Evolutionary conservation across 2,888 invertebrate species (phyloP).

Genomic region (Leptura quadrifasciata): DNA sequence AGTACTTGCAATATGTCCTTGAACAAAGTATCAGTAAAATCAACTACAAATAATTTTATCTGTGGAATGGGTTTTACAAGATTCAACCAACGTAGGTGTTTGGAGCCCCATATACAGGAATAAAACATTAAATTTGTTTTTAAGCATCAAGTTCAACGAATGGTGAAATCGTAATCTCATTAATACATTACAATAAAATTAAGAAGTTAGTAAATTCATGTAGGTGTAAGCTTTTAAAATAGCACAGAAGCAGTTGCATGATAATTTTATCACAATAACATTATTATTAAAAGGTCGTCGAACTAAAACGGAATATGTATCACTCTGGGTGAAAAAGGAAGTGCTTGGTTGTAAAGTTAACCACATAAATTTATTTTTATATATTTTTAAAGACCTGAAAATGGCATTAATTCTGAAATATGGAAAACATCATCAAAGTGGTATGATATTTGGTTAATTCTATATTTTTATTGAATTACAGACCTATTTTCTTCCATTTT

Average conservation of each 20-base stretch:
- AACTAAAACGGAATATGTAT: neutral
- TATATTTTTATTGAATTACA: too few relatives aligned
- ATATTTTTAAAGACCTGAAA: neutral
- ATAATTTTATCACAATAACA: neutral
- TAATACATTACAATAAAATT: neutral
- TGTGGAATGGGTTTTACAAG: conserved; percentile 9
- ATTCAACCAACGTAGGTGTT: neutral
- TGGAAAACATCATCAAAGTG: too few relatives aligned
- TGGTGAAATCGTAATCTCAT: conserved; percentile 8
- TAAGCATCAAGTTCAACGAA: conserved; percentile 15
- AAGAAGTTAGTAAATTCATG: neutral
- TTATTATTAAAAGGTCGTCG: neutral
- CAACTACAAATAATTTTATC: neutral
- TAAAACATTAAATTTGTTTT: neutral
- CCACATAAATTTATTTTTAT: neutral
- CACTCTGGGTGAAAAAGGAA: neutral
- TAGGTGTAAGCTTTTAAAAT: neutral
- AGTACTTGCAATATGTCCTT: neutral
- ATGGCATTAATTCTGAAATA: too few relatives aligned
- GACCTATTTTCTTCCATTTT: too few relatives aligned
- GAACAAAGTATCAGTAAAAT: too few relatives aligned
- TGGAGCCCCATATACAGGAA: neutral
- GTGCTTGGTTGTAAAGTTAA: neutral
- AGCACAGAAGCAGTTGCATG: neutral
- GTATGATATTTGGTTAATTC: too few relatives aligned